phyloP scores from a whole-genome alignment of 2,888 invertebrate genomes.

The Microdon myrmicae region DNA sequence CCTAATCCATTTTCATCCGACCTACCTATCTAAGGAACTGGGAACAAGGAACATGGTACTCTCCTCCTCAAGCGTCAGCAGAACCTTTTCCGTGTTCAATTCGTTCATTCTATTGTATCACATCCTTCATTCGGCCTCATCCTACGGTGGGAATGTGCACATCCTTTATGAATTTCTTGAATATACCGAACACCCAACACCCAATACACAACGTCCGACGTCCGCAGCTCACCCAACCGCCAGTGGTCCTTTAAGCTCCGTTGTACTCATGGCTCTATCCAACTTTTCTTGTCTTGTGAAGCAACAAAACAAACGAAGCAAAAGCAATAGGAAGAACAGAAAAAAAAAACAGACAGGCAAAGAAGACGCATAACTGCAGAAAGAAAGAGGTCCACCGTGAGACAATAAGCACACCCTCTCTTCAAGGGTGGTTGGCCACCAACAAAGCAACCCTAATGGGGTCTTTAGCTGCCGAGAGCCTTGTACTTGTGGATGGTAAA shows the following conservation, averaged over 20 bases:
- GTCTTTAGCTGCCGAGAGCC: constrained; percentile 10
- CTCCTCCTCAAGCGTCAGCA: constrained; percentile 16
- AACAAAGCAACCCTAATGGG: constrained; percentile 50
- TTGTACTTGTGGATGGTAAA: constrained; percentile 26
- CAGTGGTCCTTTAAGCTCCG: too few species aligned
- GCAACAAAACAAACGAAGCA: constrained; percentile 15
- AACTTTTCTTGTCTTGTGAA: background rate
- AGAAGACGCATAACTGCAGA: background rate
- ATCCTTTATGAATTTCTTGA: constrained; percentile 43
- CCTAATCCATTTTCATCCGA: too few species aligned
- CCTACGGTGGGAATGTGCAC: constrained; percentile 30
- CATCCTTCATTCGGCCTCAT: constrained; percentile 1
- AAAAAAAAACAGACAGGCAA: constrained; percentile 1
- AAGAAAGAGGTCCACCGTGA: constrained; percentile 34
- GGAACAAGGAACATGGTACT: too few species aligned
- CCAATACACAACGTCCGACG: too few species aligned
- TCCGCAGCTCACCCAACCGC: too few species aligned
- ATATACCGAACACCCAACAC: too few species aligned
- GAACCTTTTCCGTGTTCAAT: background rate
- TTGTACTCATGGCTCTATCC: background rate
- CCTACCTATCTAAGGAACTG: too few species aligned
- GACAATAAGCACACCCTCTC: constrained; percentile 42
- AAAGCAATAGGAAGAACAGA: background rate
- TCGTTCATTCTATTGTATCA: too few species aligned
- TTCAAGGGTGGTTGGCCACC: constrained; percentile 46